Conservation (phyloP, 2,113 vertebrate species). For the Rhabdomys dilectus region DNA sequence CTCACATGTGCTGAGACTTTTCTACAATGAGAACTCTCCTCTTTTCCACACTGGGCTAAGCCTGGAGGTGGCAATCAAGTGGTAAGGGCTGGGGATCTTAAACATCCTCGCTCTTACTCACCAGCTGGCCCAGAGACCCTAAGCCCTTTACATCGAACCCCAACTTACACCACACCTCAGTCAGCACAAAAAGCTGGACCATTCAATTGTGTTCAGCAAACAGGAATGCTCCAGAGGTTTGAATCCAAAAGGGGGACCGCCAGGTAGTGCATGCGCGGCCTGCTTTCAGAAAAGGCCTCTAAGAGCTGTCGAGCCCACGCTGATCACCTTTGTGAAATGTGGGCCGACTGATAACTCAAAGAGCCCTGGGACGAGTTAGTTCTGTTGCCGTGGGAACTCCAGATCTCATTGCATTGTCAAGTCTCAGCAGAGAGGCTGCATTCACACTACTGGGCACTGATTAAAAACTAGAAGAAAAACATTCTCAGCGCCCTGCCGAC, state of each 20-base stretch:
- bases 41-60: constrained; percentile 30
- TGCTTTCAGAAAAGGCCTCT: constrained; percentile 80
- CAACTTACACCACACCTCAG: constrained; percentile 56
- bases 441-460: constrained; percentile 82
- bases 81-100: constrained; percentile 23
- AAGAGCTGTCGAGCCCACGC: constrained; percentile 79
- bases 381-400: constrained; percentile 85
- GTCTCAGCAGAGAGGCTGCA: constrained; percentile 80
- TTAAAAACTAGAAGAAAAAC: constrained; percentile 83
- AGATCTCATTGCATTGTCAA: constrained; percentile 83
- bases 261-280: constrained; percentile 68
- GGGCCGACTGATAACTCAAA: constrained; percentile 83
- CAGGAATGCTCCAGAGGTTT: constrained; percentile 75
- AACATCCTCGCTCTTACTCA: background rate
- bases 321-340: constrained; percentile 84
- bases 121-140: constrained; percentile 51
- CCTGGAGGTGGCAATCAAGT: constrained; percentile 43
- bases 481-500: constrained; percentile 79
- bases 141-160: constrained; percentile 33
- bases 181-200: constrained; percentile 72
- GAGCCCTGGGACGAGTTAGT: constrained; percentile 81
- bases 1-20: background rate
- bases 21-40: background rate
- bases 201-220: constrained; percentile 76
- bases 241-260: constrained; percentile 65